phyloP scores from a whole-genome alignment of 2,113 vertebrate genomes.

The Raja brachyura region DNA sequence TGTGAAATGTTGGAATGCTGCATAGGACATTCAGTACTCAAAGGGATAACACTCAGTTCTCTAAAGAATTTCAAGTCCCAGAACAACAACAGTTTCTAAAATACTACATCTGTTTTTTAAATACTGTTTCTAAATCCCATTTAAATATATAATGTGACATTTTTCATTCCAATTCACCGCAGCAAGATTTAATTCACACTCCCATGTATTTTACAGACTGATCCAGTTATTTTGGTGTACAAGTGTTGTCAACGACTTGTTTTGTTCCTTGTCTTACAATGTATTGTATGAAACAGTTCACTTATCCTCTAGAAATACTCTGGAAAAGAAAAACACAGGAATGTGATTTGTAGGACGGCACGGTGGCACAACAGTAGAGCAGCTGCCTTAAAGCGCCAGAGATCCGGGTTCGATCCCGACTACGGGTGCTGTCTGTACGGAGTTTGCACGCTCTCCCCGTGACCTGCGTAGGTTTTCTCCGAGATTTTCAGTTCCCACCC shows the following conservation, averaged over 20 bases:
- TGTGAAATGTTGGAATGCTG: constrained; percentile 34
- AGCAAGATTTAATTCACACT: background rate
- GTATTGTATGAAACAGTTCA: background rate
- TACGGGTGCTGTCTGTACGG: too few relatives aligned
- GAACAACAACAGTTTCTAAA: constrained; percentile 31
- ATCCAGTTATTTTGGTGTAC: background rate
- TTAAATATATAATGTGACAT: constrained; percentile 11
- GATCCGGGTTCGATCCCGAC: too few relatives aligned
- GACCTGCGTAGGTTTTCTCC: too few relatives aligned
- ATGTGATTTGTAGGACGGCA: background rate
- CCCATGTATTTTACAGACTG: too few relatives aligned
- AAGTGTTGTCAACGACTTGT: background rate
- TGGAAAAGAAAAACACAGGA: background rate
- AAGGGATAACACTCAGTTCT: constrained; percentile 27
- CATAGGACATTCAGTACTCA: constrained; percentile 37
- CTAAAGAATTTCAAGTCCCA: constrained; percentile 33
- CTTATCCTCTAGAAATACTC: background rate
- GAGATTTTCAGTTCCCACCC: too few relatives aligned
- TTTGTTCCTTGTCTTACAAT: background rate
- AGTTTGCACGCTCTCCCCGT: too few relatives aligned
- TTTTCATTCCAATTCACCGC: background rate
- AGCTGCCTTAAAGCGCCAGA: too few relatives aligned
- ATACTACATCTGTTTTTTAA: constrained; percentile 27
- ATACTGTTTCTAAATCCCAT: background rate
- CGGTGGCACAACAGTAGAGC: too few relatives aligned